Conservation (phyloP, 92 coral and sea anemone species). For the Phenganax stokvisi region DNA sequence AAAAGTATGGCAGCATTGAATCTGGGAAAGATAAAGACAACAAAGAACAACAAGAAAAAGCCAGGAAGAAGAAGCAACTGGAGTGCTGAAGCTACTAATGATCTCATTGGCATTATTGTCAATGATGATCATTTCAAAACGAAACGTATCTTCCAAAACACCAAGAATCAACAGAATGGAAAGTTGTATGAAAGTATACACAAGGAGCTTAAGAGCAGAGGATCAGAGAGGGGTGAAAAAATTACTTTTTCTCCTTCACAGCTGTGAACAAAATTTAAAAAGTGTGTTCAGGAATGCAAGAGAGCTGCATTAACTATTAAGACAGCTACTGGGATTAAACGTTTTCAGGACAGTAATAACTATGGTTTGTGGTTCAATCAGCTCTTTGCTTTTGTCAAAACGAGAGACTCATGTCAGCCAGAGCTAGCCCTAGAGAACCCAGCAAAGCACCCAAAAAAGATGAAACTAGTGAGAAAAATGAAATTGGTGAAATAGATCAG, state of each 20-base stretch:
- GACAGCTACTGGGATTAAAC: conserved; percentile 26
- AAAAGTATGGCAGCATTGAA: background rate
- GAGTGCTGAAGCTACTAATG: conserved; percentile 31
- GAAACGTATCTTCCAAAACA: conserved; percentile 20
- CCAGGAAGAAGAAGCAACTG: conserved; percentile 40
- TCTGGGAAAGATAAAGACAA: background rate
- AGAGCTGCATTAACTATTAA: conserved; percentile 11
- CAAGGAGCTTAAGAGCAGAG: background rate
- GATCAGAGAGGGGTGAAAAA: background rate
- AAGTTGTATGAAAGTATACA: conserved; percentile 2
- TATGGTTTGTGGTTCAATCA: conserved; percentile 17
- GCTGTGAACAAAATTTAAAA: conserved; percentile 13
- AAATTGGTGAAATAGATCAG: background rate
- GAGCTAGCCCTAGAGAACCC: conserved; percentile 17
- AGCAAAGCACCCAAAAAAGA: background rate
- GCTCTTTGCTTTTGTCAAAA: conserved; percentile 10
- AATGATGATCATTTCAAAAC: conserved; percentile 29
- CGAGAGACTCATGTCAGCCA: conserved; percentile 16
- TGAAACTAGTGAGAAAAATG: background rate
- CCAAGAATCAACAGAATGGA: conserved; percentile 12
- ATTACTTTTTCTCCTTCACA: background rate
- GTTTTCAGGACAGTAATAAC: background rate
- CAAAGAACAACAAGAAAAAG: conserved; percentile 5
- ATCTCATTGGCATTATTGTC: conserved; percentile 42
- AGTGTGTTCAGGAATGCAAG: conserved; percentile 24